Evolutionary conservation across 2,113 vertebrate genomes (phyloP), one percentile per base, ranked within the genome.

Genomic region (Callopanchax toddi): DNA sequence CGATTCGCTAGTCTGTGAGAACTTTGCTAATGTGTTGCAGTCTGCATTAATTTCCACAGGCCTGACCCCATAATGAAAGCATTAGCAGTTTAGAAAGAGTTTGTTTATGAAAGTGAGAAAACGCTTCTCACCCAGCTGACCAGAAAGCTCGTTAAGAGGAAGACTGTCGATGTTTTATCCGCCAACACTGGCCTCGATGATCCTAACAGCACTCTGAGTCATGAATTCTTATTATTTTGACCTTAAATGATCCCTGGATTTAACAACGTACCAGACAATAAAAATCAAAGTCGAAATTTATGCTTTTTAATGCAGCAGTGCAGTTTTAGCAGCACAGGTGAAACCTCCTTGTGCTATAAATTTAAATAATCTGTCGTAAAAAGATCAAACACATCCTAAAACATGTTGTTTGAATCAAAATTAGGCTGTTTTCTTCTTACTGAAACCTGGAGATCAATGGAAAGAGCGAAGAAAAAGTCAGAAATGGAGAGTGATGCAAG

Each of bases 351-450:
- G 63, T 68, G n/a, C n/a, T n/a, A 72, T 2, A 4, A 56, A 22
- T 22, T 17, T 7, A 9, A 9, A 42, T 18, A 11, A 5, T 11
- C 10, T 54, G 51, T 12, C 7, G 11, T 36, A 21, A 18, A 36
- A n/a, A n/a, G n/a, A n/a, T n/a, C n/a, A 40, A 40, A 40, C 40
- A 43, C 16, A 43, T 18, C 16, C 6, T 73, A 59, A 66, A 67
- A 79, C 79, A 75, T 81, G 61, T 52, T 64, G 61, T 78, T 81
- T 87, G 82, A 74, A 86, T 68, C 21, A 7, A 36, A 64, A 59
- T 72, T 69, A 78, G 71, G 49, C 42, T 52, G 65, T 64, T 74
- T 15, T 79, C 86, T 67, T 78, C 34, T 79, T 60, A 72, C 44
- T 7, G 12, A 79, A 80, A 84, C 43, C 59, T 71, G 80, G 67